Percentiles rank a stretch among this genome's conserved stretches.
Conservation (phyloP, 2,888 invertebrate genomes). For the Glaucopsyche alexis region DNA sequence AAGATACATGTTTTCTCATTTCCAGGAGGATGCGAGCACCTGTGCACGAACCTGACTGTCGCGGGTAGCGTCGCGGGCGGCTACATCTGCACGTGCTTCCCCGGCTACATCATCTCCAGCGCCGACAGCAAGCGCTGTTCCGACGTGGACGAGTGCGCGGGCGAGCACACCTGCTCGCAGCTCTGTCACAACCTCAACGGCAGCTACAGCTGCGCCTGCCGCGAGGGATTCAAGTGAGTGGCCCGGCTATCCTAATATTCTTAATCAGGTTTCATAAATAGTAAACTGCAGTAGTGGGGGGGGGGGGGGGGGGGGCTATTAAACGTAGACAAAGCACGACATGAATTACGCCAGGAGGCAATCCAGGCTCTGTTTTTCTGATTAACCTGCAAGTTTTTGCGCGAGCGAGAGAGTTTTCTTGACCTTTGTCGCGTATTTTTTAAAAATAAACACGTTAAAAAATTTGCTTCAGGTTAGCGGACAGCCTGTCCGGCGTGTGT, state of each 20-base stretch:
- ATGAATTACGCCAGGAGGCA: too few species aligned
- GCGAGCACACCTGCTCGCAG: constrained; percentile 95
- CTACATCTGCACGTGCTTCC: constrained; percentile 94
- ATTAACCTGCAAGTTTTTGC: too few species aligned
- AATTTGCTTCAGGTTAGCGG: constrained; percentile 75
- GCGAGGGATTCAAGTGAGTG: constrained; percentile 84
- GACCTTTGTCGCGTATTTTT: too few species aligned
- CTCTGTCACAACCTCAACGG: constrained; percentile 96
- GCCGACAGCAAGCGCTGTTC: constrained; percentile 90
- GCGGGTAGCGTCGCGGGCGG: constrained; percentile 67
- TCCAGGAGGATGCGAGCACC: constrained; percentile 94
- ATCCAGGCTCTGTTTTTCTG: too few species aligned
- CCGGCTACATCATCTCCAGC: constrained; percentile 90
- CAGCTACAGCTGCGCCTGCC: constrained; percentile 93
- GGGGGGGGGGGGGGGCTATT: too few species aligned
- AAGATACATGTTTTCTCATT: not conserved
- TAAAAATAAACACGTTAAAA: too few species aligned
- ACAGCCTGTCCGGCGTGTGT: constrained; percentile 90
- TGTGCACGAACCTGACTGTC: constrained; percentile 89
- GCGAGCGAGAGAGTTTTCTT: too few species aligned
- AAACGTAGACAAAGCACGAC: too few species aligned
- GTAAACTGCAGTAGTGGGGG: too few species aligned
- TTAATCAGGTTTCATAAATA: too few species aligned
- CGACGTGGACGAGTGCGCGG: constrained; percentile 95
- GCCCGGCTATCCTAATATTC: too few species aligned